phyloP scores from a whole-genome alignment of 2,113 vertebrate genomes.

The Hemiprocne comata region DNA sequence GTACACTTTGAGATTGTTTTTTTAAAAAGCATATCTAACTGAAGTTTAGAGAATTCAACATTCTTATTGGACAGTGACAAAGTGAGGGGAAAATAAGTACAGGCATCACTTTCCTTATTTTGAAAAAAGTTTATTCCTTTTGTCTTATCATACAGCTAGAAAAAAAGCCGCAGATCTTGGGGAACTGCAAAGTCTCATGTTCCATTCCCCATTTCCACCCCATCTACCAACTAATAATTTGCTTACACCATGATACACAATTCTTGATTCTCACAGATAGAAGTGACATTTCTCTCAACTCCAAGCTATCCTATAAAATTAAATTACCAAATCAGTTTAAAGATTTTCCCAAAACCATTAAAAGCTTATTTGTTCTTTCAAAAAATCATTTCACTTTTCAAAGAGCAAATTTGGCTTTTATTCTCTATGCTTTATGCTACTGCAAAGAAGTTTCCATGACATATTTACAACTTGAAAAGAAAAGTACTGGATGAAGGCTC shows the following conservation, averaged over 20 bases:
- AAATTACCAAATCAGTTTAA: background rate
- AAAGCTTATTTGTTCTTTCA: background rate
- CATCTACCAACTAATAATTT: background rate
- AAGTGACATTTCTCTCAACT: background rate
- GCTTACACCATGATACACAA: rapidly evolving
- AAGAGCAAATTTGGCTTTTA: background rate
- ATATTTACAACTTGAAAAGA: background rate
- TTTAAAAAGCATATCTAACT: background rate
- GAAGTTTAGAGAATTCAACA: background rate
- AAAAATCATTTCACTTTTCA: background rate
- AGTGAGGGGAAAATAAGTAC: background rate
- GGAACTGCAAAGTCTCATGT: background rate
- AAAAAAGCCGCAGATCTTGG: background rate
- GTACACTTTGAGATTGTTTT: background rate
- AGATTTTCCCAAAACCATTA: background rate
- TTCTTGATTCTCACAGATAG: background rate
- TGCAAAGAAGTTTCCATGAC: background rate
- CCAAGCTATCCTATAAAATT: background rate
- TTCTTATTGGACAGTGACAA: background rate
- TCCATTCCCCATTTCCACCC: background rate
- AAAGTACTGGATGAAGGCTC: background rate
- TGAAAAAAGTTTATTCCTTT: background rate
- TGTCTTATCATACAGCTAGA: background rate
- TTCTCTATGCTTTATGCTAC: background rate
- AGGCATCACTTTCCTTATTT: background rate